These are phyloP conservation scores for Stigmatopora argus DNA, from an alignment of 2,113 vertebrate species.

Conservation along the genomic window DNA sequence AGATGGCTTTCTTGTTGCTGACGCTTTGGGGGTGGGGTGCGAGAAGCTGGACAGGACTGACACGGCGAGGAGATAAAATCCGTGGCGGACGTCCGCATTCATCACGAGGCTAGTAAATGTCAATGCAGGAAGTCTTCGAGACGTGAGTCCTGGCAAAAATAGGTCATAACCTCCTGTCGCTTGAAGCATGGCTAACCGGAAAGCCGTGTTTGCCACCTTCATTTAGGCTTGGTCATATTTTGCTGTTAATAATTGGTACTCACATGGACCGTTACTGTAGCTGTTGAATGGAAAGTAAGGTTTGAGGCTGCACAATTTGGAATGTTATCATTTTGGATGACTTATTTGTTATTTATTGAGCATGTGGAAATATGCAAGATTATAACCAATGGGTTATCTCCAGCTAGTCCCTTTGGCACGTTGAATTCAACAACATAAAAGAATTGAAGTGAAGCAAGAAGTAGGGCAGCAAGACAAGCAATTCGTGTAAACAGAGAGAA, in stretches of 20 bases:
- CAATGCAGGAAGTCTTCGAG: conserved; percentile 34
- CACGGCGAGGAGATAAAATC: conserved; percentile 19
- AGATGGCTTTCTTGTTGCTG: conserved; percentile 33
- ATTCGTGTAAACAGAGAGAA: too few relatives aligned
- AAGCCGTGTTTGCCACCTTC: conserved; percentile 24
- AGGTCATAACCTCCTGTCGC: conserved; percentile 31
- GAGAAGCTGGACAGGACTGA: background rate
- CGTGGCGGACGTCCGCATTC: conserved; percentile 34
- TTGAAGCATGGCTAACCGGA: background rate
- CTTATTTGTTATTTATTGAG: too few relatives aligned
- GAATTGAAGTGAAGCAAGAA: too few relatives aligned
- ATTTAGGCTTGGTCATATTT: conserved; percentile 22
- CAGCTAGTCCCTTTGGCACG: too few relatives aligned
- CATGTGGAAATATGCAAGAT: background rate
- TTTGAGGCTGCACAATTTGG: background rate
- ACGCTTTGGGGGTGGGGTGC: background rate
- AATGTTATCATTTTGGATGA: too few relatives aligned
- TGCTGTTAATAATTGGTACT: conserved; percentile 32
- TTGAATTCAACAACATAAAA: too few relatives aligned
- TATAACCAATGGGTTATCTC: too few relatives aligned
- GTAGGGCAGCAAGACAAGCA: too few relatives aligned
- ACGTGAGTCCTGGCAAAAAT: conserved; percentile 48
- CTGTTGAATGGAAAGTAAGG: background rate
- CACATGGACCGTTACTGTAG: conserved; percentile 8
- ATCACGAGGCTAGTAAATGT: conserved; percentile 52